A percentile compares a stretch with the other conserved stretches of the same genome.
These are phyloP conservation scores for Sinella curviseta DNA, from an alignment of 1,140 invertebrate genomes.

Conservation along the genomic window DNA sequence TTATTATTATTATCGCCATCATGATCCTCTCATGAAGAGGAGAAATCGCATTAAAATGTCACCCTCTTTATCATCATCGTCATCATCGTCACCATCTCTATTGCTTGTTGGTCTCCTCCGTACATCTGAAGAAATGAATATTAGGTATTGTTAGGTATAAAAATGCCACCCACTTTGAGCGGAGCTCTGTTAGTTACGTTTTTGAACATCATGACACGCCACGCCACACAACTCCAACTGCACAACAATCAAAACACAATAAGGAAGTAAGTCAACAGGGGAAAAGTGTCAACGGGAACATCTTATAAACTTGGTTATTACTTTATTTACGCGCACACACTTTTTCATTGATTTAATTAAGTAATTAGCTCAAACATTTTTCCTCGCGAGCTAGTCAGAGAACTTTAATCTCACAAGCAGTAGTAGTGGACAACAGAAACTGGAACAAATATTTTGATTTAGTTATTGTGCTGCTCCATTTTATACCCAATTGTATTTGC, in stretches of 20 bases:
- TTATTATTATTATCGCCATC: not conserved
- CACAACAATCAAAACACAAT: not conserved
- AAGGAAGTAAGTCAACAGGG: constrained; percentile 4
- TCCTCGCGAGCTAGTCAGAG: no score
- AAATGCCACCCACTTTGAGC: constrained; percentile 4
- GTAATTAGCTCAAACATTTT: no score
- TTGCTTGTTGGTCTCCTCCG: not conserved
- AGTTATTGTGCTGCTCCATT: no score
- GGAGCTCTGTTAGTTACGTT: not conserved
- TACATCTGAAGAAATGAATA: not conserved
- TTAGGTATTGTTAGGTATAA: constrained; percentile 12
- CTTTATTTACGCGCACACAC: no score
- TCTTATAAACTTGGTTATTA: no score
- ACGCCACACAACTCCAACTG: no score
- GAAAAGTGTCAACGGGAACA: no score
- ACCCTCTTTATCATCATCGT: not conserved
- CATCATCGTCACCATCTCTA: not conserved
- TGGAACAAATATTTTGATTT: no score
- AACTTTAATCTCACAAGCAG: no score
- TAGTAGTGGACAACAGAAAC: no score
- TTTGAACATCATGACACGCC: not conserved
- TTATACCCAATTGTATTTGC: no score
- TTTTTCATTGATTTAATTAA: no score
- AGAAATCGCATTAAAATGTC: not conserved
- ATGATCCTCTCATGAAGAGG: not conserved